Percentiles rank a stretch among this genome's conserved stretches.
Evolutionary conservation across 1,140 invertebrate genomes (phyloP).

Genomic region (Amphibalanus amphitrite): DNA sequence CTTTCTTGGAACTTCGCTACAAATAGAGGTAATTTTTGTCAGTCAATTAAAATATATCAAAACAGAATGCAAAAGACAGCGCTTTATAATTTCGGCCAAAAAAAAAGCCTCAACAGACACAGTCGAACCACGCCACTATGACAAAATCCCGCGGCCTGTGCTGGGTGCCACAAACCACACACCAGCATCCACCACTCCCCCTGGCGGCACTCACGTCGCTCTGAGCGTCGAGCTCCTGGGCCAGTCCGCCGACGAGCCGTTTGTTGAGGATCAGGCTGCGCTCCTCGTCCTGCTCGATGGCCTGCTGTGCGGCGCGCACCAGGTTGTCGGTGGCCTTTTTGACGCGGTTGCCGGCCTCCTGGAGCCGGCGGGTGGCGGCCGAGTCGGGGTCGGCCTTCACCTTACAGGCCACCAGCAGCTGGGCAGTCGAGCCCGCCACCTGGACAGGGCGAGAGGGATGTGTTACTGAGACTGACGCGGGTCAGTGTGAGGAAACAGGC

Average conservation of each 20-base stretch:
- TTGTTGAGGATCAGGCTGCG: slow-evolving; percentile 71
- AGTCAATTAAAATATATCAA: too few relatives aligned
- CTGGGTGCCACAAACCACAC: too few relatives aligned
- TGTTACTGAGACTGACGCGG: slow-evolving; percentile 9
- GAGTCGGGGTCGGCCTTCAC: slow-evolving; percentile 93
- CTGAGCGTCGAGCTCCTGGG: slow-evolving; percentile 70
- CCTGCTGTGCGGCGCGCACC: slow-evolving; percentile 81
- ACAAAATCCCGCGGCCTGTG: too few relatives aligned
- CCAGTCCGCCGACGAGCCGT: slow-evolving; percentile 80
- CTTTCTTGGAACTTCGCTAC: too few relatives aligned
- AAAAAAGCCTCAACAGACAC: too few relatives aligned
- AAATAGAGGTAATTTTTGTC: too few relatives aligned
- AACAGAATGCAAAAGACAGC: too few relatives aligned
- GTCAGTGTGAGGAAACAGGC: too few relatives aligned
- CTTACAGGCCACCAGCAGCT: slow-evolving; percentile 92
- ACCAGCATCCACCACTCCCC: too few relatives aligned
- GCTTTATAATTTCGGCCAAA: too few relatives aligned
- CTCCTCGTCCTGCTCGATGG: slow-evolving; percentile 75
- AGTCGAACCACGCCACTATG: too few relatives aligned
- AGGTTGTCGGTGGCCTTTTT: slow-evolving; percentile 94
- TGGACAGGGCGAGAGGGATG: too few relatives aligned
- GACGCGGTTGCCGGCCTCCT: slow-evolving; percentile 89
- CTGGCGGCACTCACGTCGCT: background rate
- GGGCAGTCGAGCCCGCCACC: slow-evolving; percentile 91
- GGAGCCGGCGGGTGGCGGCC: slow-evolving; percentile 54